Evolutionary conservation across 1,140 invertebrate genomes (phyloP).

Genomic region (Phthorimaea operculella): DNA sequence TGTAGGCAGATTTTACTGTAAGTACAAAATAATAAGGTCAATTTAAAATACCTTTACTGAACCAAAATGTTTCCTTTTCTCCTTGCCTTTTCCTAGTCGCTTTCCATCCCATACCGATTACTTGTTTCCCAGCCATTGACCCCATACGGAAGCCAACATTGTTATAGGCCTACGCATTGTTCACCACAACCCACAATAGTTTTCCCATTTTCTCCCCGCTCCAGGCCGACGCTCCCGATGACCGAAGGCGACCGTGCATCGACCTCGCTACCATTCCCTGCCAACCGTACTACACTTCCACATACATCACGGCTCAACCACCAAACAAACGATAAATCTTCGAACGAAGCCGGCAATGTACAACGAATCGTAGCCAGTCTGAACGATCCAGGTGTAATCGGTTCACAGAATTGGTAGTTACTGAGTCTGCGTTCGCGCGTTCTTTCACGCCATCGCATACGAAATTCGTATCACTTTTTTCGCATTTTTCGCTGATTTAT

Average conservation of each 20-base stretch:
- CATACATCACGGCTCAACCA: not conserved
- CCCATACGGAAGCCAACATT: not conserved
- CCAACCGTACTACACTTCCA: not conserved
- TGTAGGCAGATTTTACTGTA: no score
- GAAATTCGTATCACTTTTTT: not conserved
- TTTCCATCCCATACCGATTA: not conserved
- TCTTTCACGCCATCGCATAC: not conserved
- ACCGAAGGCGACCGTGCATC: not conserved
- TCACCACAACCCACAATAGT: not conserved
- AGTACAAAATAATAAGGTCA: no score
- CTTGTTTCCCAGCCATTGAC: not conserved
- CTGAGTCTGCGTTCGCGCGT: not conserved
- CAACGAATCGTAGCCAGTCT: not conserved
- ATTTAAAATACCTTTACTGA: no score
- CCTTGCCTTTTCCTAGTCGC: not conserved
- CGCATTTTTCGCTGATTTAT: not conserved
- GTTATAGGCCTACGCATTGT: not conserved
- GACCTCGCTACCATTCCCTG: not conserved
- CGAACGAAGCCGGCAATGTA: not conserved
- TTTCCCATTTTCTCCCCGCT: not conserved
- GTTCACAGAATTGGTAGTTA: not conserved
- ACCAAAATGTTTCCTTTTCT: no score
- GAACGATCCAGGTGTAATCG: not conserved
- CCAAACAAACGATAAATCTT: not conserved
- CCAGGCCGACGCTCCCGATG: not conserved